Evolutionary conservation across 23 tunicate species (phyloP).

Genomic region (Diplosoma virens): DNA sequence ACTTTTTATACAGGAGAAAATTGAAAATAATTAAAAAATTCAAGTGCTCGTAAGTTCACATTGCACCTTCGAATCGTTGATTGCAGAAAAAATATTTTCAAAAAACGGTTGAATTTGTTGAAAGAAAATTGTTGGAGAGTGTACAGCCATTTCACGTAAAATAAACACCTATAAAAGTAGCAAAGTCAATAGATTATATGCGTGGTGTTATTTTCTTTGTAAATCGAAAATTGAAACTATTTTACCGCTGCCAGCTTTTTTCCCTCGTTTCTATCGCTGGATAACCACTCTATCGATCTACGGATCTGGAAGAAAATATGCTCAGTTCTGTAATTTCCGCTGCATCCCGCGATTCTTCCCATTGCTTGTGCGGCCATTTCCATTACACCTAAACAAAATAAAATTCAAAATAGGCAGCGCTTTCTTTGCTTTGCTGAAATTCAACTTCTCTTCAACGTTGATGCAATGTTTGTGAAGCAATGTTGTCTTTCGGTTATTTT

Average conservation of each 20-base stretch:
- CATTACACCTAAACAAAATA: slow-evolving; percentile 60
- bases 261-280: slow-evolving; percentile 59
- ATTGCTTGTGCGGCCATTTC: slow-evolving; percentile 92
- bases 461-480: too few relatives aligned
- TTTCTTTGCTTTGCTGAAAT: too few relatives aligned
- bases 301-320: slow-evolving; percentile 75
- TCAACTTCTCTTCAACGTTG: too few relatives aligned
- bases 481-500: too few relatives aligned
- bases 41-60: too few relatives aligned
- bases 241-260: slow-evolving; percentile 74
- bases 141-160: slow-evolving; percentile 71
- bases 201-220: background rate
- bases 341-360: slow-evolving; percentile 78
- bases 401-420: too few relatives aligned
- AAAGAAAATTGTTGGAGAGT: slow-evolving; percentile 80
- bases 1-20: too few relatives aligned
- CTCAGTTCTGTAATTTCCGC: slow-evolving; percentile 82
- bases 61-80: slow-evolving; percentile 69
- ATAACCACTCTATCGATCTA: slow-evolving; percentile 80
- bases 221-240: background rate
- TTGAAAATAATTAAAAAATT: too few relatives aligned
- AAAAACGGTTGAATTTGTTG: slow-evolving; percentile 81
- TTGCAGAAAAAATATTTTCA: slow-evolving; percentile 71
- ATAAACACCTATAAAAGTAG: slow-evolving; percentile 57
- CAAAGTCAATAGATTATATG: background rate